These are phyloP conservation scores for Oceanites oceanicus DNA, from an alignment of 2,113 vertebrate species.

Conservation along the genomic window DNA sequence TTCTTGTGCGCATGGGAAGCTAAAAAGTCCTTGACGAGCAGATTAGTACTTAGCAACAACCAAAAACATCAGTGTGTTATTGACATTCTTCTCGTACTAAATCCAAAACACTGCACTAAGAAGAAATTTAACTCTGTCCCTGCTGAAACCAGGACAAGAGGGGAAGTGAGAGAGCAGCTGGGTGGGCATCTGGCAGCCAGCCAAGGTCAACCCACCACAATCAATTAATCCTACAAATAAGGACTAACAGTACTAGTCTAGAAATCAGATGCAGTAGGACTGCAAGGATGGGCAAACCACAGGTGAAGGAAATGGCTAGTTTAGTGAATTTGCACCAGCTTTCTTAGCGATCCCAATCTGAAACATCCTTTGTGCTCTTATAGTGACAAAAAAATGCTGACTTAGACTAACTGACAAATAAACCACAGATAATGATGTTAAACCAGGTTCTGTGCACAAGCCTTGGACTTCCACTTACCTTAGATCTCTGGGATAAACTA, in stretches of 20 bases:
- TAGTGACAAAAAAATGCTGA: background rate
- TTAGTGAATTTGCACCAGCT: background rate
- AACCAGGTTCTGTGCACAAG: background rate
- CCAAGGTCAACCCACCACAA: background rate
- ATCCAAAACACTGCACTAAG: too few relatives aligned
- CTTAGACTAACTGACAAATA: background rate
- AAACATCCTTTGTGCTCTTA: background rate
- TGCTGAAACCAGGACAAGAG: too few relatives aligned
- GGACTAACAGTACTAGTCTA: background rate
- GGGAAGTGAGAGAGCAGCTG: background rate
- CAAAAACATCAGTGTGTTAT: too few relatives aligned
- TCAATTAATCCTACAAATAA: background rate
- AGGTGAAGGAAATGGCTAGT: background rate
- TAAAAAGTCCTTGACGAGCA: too few relatives aligned
- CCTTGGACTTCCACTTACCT: background rate
- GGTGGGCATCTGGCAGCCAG: background rate
- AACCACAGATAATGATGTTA: background rate
- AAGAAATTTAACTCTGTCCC: too few relatives aligned
- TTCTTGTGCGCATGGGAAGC: too few relatives aligned
- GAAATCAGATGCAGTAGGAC: background rate
- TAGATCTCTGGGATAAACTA: background rate
- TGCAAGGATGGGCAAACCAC: background rate
- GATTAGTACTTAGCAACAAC: too few relatives aligned
- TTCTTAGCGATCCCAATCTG: background rate
- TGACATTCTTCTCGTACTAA: too few relatives aligned